A percentile compares a stretch with the other conserved stretches of the same genome.
phyloP scores from a whole-genome alignment of 2,113 vertebrate genomes.

The Saccopteryx leptura region DNA sequence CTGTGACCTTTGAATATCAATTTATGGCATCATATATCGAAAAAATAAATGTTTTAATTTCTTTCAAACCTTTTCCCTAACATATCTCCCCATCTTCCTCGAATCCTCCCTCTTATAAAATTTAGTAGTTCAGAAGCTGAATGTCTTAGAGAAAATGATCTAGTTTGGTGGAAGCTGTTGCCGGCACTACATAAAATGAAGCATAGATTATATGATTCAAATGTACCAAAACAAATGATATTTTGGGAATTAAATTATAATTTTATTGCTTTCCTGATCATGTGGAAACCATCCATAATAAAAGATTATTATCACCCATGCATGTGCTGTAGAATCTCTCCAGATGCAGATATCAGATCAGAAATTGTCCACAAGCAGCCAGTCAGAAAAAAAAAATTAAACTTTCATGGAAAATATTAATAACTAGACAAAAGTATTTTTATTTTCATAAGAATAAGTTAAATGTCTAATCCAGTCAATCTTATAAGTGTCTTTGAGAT shows the following conservation, averaged over 20 bases:
- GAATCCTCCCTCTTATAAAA: constrained; percentile 47
- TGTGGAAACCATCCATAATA: constrained; percentile 69
- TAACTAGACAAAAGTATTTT: not conserved
- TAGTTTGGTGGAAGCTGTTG: constrained; percentile 66
- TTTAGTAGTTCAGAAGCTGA: constrained; percentile 60
- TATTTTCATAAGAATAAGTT: not conserved
- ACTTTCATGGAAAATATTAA: not conserved
- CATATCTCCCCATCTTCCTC: not conserved
- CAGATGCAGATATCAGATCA: not conserved
- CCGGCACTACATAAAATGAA: constrained; percentile 75
- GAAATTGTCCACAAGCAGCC: constrained; percentile 3
- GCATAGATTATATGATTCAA: constrained; percentile 64
- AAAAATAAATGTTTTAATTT: constrained; percentile 57
- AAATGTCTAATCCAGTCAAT: not conserved
- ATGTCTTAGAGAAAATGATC: constrained; percentile 63
- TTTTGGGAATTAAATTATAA: constrained; percentile 78
- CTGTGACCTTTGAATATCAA: constrained; percentile 30
- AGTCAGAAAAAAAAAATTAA: not conserved
- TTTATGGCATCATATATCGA: constrained; percentile 59
- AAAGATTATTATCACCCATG: constrained; percentile 65
- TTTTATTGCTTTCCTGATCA: constrained; percentile 62
- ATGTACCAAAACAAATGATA: constrained; percentile 76
- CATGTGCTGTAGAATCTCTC: not conserved
- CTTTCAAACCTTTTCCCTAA: constrained; percentile 34
- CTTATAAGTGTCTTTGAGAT: not conserved